These are phyloP conservation scores for Hydroisotoma schaefferi DNA, from an alignment of 2,888 invertebrate species.

Conservation along the genomic window DNA sequence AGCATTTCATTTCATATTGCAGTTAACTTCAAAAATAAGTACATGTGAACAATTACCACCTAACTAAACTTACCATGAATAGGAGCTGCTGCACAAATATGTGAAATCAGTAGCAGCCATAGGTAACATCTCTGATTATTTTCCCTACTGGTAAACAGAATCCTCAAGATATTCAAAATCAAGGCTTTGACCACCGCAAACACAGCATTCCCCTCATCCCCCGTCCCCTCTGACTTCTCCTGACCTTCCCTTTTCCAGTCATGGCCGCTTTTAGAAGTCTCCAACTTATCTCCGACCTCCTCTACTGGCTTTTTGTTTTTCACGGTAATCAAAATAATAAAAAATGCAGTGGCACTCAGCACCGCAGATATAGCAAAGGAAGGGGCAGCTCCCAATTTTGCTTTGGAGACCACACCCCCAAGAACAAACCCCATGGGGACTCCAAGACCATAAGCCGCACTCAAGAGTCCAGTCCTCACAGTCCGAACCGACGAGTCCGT, in stretches of 20 bases:
- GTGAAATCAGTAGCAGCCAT: slow-evolving; percentile 21
- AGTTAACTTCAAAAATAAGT: too few species aligned
- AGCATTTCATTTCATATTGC: too few species aligned
- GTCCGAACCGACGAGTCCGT: slow-evolving; percentile 60
- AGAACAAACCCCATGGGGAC: slow-evolving; percentile 41
- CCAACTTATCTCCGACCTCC: too few species aligned
- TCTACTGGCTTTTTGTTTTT: slow-evolving; percentile 20
- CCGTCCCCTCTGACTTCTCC: neutral
- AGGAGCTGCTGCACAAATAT: slow-evolving; percentile 34
- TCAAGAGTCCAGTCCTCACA: slow-evolving; percentile 60
- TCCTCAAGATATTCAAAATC: too few species aligned
- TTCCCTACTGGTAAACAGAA: too few species aligned
- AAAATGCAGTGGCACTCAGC: slow-evolving; percentile 7
- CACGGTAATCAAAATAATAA: slow-evolving; percentile 19
- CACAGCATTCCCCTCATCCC: too few species aligned
- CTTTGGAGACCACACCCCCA: slow-evolving; percentile 33
- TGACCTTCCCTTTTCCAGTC: neutral
- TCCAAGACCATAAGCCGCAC: slow-evolving; percentile 25
- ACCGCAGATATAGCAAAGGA: slow-evolving; percentile 25
- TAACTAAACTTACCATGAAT: slow-evolving; percentile 35
- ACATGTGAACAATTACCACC: too few species aligned
- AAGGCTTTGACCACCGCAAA: too few species aligned
- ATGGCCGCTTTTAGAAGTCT: neutral
- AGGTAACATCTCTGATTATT: too few species aligned
- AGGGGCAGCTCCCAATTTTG: slow-evolving; percentile 4